Base-by-base conservation (phyloP, 2,888 invertebrate genomes). In the Ichneumon xanthorius region DNA sequence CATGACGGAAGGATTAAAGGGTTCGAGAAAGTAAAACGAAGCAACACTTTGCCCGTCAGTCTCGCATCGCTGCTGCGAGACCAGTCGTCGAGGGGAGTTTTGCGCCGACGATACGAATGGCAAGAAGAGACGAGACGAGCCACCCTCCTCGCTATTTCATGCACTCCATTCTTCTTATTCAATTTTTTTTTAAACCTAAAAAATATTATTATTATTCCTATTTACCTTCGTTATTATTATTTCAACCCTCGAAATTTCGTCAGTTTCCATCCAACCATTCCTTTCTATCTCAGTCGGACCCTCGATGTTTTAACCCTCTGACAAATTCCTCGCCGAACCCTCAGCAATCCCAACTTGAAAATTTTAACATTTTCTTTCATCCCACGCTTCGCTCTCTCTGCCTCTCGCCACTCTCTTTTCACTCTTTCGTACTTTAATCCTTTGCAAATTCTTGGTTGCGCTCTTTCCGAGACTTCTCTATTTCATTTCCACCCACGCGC, bases 51-150 rank as follows among this genome's bases (percentile, higher is more conserved):
- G 22, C 14, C 61, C 61, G 73, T 72, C 26, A 45, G 72, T 71
- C 70, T 63, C 63, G 72, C 19, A 26, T 70, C 53, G 55, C 22
- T 55, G 75, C 37, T 55, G 53, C 33, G 65, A 40, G 55, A 67
- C 45, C 48, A 40, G 40, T 53, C 65, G 37, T 26, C 77, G 22
- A 53, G 71, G 63, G 40, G 30, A 26, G 26, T 22, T 58, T 63
- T 63, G 53, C 72, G 55, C 55, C 65, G 71, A 58, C 76, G 70
- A 53, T 30, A 70, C 68, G 50, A 45, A 16, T 22, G 30, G 40
- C 33, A 73, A 68, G 75, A 70, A 53, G 63, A 71, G 65, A 85
- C 86, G 80, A 77, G 73, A 65, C 65, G 45, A 67, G 65, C 65
- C 73, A 26, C 30, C 61, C 33, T 48, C 40, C 67, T 37, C 14